Conservation (phyloP, 2,797 vertebrate species). For the Meriones psammophilus region DNA sequence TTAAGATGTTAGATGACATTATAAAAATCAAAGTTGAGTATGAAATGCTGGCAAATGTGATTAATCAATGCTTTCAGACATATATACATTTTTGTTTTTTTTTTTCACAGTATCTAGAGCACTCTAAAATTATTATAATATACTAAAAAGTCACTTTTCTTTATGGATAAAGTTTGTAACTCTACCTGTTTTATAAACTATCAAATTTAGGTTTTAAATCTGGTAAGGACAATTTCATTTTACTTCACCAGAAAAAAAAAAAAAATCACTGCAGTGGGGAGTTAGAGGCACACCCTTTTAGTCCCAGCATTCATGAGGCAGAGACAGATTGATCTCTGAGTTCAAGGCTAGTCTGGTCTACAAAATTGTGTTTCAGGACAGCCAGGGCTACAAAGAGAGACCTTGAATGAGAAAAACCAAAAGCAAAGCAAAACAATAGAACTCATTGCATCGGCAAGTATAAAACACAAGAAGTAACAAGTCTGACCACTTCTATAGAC, state of each 20-base stretch:
- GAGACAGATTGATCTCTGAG: not conserved
- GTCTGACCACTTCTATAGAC: not conserved
- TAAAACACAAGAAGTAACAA: not conserved
- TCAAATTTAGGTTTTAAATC: slow-evolving; percentile 26
- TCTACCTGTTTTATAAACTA: not conserved
- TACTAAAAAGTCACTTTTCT: not conserved
- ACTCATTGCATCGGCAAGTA: not conserved
- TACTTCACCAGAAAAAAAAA: not conserved
- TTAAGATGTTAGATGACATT: not conserved
- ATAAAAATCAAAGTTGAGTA: slow-evolving; percentile 32
- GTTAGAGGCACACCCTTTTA: not conserved
- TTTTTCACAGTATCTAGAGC: not conserved
- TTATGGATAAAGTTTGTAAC: not conserved
- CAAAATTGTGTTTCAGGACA: not conserved
- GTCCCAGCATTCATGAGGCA: not conserved
- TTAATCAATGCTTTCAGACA: not conserved
- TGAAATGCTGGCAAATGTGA: not conserved
- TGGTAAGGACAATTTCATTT: not conserved
- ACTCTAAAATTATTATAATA: slow-evolving; percentile 6
- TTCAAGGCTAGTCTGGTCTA: not conserved
- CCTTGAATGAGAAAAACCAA: not conserved
- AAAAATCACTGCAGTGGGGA: not conserved
- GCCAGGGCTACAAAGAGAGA: not conserved
- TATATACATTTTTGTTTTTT: not conserved
- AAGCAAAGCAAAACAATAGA: not conserved